A percentile compares a stretch with the other conserved stretches of the same genome.
Evolutionary conservation across 2,113 vertebrate species (phyloP).

Genomic region (Cyprinodon tularosa): DNA sequence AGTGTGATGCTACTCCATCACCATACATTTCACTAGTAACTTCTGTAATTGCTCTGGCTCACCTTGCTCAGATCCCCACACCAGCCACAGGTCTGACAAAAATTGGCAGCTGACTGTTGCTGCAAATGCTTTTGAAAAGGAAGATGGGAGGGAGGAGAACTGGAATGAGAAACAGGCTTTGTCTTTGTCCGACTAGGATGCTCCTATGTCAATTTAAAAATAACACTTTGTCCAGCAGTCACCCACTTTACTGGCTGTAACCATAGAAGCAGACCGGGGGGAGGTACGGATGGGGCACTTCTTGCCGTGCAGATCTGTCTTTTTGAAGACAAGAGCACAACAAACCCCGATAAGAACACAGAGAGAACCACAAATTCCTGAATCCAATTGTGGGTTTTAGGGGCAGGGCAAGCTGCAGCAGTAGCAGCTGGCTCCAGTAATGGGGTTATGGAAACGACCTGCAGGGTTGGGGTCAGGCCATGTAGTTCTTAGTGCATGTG

Average conservation of each 20-base stretch:
- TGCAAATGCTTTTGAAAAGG: conserved; percentile 72
- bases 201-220: conserved; percentile 96
- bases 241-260: conserved; percentile 54
- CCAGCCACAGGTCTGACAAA: conserved; percentile 83
- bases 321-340: conserved; percentile 80
- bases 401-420: conserved; percentile 76
- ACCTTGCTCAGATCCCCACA: conserved; percentile 86
- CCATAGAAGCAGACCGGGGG: conserved; percentile 44
- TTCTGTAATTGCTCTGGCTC: conserved; percentile 89
- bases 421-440: conserved; percentile 93
- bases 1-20: conserved; percentile 87
- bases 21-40: conserved; percentile 88
- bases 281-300: conserved; percentile 74
- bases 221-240: conserved; percentile 90
- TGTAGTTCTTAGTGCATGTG: conserved; percentile 67
- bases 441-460: conserved; percentile 88
- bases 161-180: conserved; percentile 90
- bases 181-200: conserved; percentile 91
- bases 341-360: conserved; percentile 67
- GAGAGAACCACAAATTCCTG: conserved; percentile 89
- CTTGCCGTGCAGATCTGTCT: conserved; percentile 84
- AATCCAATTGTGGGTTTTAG: conserved; percentile 90
- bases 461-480: conserved; percentile 85
- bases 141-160: conserved; percentile 65
- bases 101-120: conserved; percentile 86